Base-by-base conservation (phyloP, 2,888 invertebrate genomes). In the Argyresthia goedartella region DNA sequence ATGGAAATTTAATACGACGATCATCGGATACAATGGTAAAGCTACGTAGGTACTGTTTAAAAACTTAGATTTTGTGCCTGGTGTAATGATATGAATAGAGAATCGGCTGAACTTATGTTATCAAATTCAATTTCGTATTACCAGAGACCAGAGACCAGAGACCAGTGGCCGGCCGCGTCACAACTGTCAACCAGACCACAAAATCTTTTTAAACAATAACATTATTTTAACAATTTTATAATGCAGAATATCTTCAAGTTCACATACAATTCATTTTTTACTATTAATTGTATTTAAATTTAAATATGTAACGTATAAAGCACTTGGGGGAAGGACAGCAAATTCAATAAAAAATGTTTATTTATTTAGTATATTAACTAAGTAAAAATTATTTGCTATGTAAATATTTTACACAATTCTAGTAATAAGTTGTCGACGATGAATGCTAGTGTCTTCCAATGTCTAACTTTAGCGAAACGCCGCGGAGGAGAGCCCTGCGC, bases 241-340 rank as follows among this genome's bases (percentile, higher is more conserved):
- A 84, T 76, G 75, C 76, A 70, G 82, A 78, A 81, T 76, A 77
- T 73, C 73, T 81, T 69, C 78, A 80, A 81, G 75, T 81, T 80
- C 81, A 80, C 81, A 81, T 80, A 81, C 73, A 79, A 78, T 81
- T 76, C 74, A 76, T 75, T 81, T n/a, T n/a, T n/a, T 76, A 80
- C 64, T 77, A 70, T 71, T 81, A 84, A 79, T 80, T 79, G 84
- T 85, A 81, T 82, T 84, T 82, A 73, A 80, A 78, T 82, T 79
- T 81, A 81, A 87, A 82, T 84, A 43, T 50, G 50, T 50, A 84
- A 87, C 84, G 81, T 86, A 86, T 87, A 87, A 87, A 87, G 87
- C 87, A 87, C 87, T 87, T 87, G 79, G 87, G 87, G 87, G 82
- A 86, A 87, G 87, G 87, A 87, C 85, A 87, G 87, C 87, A 86